A percentile compares a stretch with the other conserved stretches of the same genome.
phyloP scores from a whole-genome alignment of 2,113 vertebrate genomes.

The Cariama cristata region DNA sequence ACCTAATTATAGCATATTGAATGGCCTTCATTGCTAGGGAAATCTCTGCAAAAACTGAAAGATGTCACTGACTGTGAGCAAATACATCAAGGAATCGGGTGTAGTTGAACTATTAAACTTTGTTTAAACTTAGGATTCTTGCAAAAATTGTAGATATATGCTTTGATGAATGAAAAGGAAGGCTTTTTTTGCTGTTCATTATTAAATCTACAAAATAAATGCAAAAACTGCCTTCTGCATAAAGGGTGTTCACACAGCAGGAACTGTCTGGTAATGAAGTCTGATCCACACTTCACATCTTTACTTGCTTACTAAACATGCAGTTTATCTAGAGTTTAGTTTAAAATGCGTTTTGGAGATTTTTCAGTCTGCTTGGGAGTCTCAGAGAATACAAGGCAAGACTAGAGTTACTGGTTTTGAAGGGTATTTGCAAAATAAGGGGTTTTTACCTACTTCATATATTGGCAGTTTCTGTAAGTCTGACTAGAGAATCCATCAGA shows the following conservation, averaged over 20 bases:
- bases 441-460: not conserved
- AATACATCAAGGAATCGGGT: not conserved
- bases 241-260: not conserved
- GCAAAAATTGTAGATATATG: not conserved
- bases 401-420: not conserved
- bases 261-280: not conserved
- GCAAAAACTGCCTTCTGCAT: not conserved
- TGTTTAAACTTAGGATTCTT: not conserved
- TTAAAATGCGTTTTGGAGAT: not conserved
- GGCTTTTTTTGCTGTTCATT: not conserved
- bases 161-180: not conserved
- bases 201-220: not conserved
- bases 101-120: not conserved
- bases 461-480: not conserved
- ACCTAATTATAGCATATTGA: not conserved
- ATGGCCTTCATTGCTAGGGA: not conserved
- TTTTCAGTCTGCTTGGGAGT: not conserved
- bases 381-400: not conserved
- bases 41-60: not conserved
- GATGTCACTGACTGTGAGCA: not conserved
- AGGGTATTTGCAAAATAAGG: not conserved
- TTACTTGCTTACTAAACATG: not conserved
- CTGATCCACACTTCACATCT: not conserved
- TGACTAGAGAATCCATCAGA: not conserved
- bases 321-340: not conserved